Base-by-base conservation (phyloP, 2,888 invertebrate species). In the Gnatocerus cornutus region DNA sequence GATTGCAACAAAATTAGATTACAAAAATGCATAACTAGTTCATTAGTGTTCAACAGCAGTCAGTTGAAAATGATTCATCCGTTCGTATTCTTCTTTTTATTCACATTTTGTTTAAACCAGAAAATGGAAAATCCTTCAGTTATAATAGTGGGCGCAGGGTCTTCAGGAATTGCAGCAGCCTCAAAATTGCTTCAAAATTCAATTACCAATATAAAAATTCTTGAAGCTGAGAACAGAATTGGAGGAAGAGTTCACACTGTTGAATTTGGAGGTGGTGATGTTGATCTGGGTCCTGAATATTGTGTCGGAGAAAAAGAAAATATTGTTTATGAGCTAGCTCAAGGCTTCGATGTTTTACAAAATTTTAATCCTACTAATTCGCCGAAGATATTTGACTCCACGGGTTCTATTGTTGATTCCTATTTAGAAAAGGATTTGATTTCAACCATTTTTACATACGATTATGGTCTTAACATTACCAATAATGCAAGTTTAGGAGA, bases 121-220 rank as follows among this genome's bases (percentile, higher is more conserved):
- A 21, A 21, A 21, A 21, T 4, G 1, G 21, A 21, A 21, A 21
- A 1, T 21, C 69, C 69, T 13, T 64, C 69, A 30, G 82, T 88
- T 41, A 71, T 89, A 50, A 86, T 89, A 21, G 80, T 89, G 58
- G 89, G 89, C 63, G 87, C 87, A 33, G 90, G 90, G 7, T 85
- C 87, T 14, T 82, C 89, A 9, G 89, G 89, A 8, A 83, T 89
- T 50, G 86, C 89, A 7, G 88, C 89, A 10, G 88, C 88, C 6
- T 81, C 84, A 5, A 83, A 83, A 70, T 78, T 90, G 7, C 69
- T 85, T 1, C 83, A 87, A 74, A 84, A 83, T 72, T 86, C 86
- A n/a, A 79, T 87, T 6, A 76, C 79, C 30, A 83, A 88, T 77
- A 76, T 89, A 1, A 83, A 77, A 8, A 82, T 89, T 65, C 78